Base-by-base conservation (phyloP, 2,888 invertebrate species). In the Eupsilia transversa region DNA sequence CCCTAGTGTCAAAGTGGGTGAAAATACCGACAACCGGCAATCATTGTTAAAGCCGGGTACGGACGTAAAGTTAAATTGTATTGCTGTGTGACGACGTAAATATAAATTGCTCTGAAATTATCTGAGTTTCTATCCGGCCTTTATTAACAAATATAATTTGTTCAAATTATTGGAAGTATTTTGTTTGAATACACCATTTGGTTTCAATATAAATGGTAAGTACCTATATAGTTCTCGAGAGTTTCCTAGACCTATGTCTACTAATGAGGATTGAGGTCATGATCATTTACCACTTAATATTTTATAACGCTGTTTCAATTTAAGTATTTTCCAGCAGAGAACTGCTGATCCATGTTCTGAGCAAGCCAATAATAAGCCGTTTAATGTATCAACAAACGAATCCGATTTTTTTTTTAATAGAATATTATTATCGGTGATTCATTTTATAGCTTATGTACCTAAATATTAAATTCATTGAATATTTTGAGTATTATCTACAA, bases 51-150 rank as follows among this genome's bases (percentile, higher is more conserved):
- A 77, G 75, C 77, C 72, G 74, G 82, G 77, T 71, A 64, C 81
- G 78, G 74, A 76, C 85, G 82, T 90, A 87, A 88, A 91, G 87
- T 90, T 85, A 89, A 86, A 88, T 89, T 89, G 89, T 87, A 90
- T 87, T 86, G 84, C 86, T 78, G 80, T 83, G 81, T 85, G 84
- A 79, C 79, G 81, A 87, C 82, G 78, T 86, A 82, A 87, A 85
- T 85, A 83, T 85, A 84, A 86, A 87, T 82, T 75, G 84, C 71
- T 77, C 65, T 74, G 74, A 77, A 88, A 86, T 87, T 86, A 87
- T 87, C 80, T 79, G n/a, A 56, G 33, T 70, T 72, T 81, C 65
- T 66, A 78, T 72, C 74, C 78, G 61, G 63, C 65, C 69, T 67
- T 60, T 70, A 27, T 67, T 72, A 65, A 64, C 71, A 52, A 67